Base-by-base conservation (phyloP, 2,888 invertebrate species). In the Laspeyria flexula region DNA sequence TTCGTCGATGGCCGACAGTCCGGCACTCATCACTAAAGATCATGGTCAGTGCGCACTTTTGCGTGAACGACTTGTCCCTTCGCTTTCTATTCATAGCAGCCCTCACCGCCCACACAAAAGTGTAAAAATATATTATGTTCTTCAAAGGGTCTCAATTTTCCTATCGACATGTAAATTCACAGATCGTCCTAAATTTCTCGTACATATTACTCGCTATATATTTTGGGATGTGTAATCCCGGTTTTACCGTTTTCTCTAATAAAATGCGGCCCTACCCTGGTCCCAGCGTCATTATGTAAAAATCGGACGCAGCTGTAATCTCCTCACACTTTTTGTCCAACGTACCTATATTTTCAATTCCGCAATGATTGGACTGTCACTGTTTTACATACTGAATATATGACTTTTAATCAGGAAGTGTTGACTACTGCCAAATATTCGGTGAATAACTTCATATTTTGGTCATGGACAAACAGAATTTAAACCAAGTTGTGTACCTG, bases 221-320 rank as follows among this genome's bases (percentile, higher is more conserved):
- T 31, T 31, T 9, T 16, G n/a, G 11, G 7, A 40, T 16, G 9
- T 52, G 43, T 55, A 39, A 48, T 45, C 52, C 25, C 35, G 38
- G 39, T 29, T 35, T 23, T 27, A 49, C 46, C n/a, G 25, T 11
- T 40, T 40, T 18, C 34, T 51, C 48, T 49, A 61, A 55, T 43
- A 64, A 55, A 58, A 61, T 31, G 33, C 44, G 37, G 11, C 29
- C 35, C 10, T 16, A 13, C 13, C 29, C 16, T 18, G 34, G 34
- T 16, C 25, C 38, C 18, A 12, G 43, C 65, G 49, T 61, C 55
- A 66, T 64, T 64, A 66, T 64, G 68, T 66, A 61, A 67, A 67
- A 61, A 54, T 55, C 46, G 61, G 51, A 50, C 68, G 48, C 61
- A 65, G 53, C 51, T 59, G 65, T 64, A 61, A 55, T 63, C 55